Evolutionary conservation across 2,888 invertebrate genomes (phyloP).

Genomic region (Agonopterix subpropinquella): DNA sequence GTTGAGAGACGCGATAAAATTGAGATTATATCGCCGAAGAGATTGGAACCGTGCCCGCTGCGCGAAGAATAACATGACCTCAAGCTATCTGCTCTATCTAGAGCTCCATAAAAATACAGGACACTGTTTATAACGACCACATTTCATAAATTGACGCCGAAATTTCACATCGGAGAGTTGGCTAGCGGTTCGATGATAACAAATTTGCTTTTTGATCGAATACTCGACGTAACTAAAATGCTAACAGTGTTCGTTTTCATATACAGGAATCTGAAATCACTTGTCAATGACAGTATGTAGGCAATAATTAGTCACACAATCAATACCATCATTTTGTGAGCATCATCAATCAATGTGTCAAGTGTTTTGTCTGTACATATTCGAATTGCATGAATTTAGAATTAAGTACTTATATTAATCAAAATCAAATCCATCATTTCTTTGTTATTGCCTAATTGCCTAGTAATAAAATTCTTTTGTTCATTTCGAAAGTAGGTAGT

Average conservation of each 20-base stretch:
- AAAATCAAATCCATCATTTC: no score
- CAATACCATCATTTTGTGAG: background rate
- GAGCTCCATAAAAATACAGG: background rate
- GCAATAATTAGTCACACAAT: background rate
- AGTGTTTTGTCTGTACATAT: background rate
- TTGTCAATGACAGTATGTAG: background rate
- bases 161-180: no score
- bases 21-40: constrained; percentile 36
- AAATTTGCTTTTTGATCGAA: no score
- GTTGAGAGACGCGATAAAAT: constrained; percentile 36
- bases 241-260: no score
- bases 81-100: constrained; percentile 6
- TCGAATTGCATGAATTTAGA: constrained; percentile 1
- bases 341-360: background rate
- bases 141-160: background rate
- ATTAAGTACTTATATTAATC: background rate
- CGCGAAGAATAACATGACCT: constrained; percentile 11
- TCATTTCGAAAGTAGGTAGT: no score
- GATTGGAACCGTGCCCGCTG: constrained; percentile 46
- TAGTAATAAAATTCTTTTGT: no score
- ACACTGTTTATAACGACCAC: background rate
- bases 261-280: background rate
- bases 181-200: no score
- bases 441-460: no score
- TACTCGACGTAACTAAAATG: no score